These are phyloP conservation scores for Calephelis perditalis DNA, from an alignment of 2,888 invertebrate genomes.

Conservation along the genomic window DNA sequence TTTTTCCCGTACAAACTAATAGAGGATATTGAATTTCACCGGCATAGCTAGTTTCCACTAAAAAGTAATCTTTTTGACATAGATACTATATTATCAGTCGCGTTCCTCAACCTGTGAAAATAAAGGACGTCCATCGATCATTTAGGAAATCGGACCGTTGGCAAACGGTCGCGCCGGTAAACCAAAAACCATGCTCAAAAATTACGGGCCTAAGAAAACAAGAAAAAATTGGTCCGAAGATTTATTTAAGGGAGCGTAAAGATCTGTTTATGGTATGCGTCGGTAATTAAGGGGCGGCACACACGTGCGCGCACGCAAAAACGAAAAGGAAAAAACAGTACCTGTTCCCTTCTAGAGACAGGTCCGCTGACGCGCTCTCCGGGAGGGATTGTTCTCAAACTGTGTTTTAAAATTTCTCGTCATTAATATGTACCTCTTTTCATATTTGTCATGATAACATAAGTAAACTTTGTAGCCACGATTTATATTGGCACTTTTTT, in stretches of 20 bases:
- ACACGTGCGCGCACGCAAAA: constrained; percentile 74
- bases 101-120: constrained; percentile 62
- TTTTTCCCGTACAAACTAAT: too few species aligned
- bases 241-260: constrained; percentile 79
- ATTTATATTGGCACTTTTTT: too few species aligned
- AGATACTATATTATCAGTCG: constrained; percentile 14
- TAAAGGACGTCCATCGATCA: constrained; percentile 68
- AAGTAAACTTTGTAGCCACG: too few species aligned
- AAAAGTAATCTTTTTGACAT: background rate
- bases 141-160: constrained; percentile 44
- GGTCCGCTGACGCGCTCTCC: constrained; percentile 70
- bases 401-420: constrained; percentile 28
- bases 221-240: constrained; percentile 61
- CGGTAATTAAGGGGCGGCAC: constrained; percentile 76
- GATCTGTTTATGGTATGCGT: constrained; percentile 79
- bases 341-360: constrained; percentile 69
- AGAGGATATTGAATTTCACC: too few species aligned
- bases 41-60: too few species aligned
- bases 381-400: constrained; percentile 50
- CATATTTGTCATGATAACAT: background rate
- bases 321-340: constrained; percentile 68
- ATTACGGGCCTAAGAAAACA: constrained; percentile 71
- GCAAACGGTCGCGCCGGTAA: constrained; percentile 47
- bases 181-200: constrained; percentile 60
- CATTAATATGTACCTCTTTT: background rate